Percentiles rank a stretch among this genome's conserved stretches.
Evolutionary conservation across 2,888 invertebrate species (phyloP).

Genomic region (Pherbina coryleti): DNA sequence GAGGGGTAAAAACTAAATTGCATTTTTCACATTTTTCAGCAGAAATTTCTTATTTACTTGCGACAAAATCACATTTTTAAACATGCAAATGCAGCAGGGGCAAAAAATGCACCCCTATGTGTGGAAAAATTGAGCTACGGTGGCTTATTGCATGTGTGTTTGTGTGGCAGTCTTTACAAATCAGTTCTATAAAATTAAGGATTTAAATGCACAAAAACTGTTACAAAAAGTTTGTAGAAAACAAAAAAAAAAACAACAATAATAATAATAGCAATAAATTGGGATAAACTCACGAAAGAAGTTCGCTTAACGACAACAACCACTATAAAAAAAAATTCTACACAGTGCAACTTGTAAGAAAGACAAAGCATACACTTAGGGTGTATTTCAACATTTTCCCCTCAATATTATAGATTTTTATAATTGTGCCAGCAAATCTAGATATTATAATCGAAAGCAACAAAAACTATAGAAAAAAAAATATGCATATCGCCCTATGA

Average conservation of each 20-base stretch:
- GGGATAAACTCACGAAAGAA: slow-evolving; percentile 50
- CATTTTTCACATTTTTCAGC: slow-evolving; percentile 53
- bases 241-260: slow-evolving; percentile 16
- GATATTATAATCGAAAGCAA: not conserved
- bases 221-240: not conserved
- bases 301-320: slow-evolving; percentile 1
- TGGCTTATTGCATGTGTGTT: slow-evolving; percentile 17
- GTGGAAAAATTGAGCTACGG: not conserved
- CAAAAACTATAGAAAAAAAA: not conserved
- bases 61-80: slow-evolving; percentile 56
- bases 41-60: slow-evolving; percentile 44
- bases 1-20: slow-evolving; percentile 41
- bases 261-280: slow-evolving; percentile 54
- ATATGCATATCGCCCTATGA: too few species aligned
- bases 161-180: slow-evolving; percentile 38
- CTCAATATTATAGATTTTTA: not conserved
- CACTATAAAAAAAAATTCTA: not conserved
- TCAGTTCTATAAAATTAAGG: slow-evolving; percentile 45
- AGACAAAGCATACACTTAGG: not conserved
- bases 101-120: slow-evolving; percentile 24
- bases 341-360: not conserved
- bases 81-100: slow-evolving; percentile 56
- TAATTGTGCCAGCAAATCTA: not conserved
- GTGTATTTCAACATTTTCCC: not conserved
- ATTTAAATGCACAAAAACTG: slow-evolving; percentile 45